Evolutionary conservation across 2,888 invertebrate genomes (phyloP).

Genomic region (Limnephilus lunatus): DNA sequence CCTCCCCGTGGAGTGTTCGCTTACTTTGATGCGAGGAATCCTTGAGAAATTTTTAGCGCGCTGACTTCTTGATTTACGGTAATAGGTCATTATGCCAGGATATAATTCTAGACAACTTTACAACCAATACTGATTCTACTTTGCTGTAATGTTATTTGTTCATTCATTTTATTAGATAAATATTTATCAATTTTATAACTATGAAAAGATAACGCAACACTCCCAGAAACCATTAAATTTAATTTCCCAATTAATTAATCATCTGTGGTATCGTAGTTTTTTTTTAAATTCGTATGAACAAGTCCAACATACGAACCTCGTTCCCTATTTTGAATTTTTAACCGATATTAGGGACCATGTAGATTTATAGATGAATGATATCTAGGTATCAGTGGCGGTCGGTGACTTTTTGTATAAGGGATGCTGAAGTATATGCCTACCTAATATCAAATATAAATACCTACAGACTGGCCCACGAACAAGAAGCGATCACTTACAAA

Average conservation of each 20-base stretch:
- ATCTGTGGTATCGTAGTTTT: not conserved
- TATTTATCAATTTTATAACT: not conserved
- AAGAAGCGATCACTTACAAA: too few species aligned
- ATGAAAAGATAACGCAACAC: not conserved
- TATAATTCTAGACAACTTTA: not conserved
- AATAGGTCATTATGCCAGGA: conserved; percentile 35
- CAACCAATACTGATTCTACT: not conserved
- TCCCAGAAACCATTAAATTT: not conserved
- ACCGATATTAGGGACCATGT: not conserved
- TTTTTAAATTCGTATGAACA: not conserved
- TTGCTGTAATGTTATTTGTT: not conserved
- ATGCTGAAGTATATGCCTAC: too few species aligned
- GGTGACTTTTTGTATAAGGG: too few species aligned
- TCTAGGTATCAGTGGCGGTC: too few species aligned
- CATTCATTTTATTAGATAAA: not conserved
- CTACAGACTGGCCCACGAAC: too few species aligned
- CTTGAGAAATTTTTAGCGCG: not conserved
- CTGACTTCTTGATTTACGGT: conserved; percentile 18
- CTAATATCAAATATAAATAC: too few species aligned
- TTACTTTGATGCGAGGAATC: conserved; percentile 27
- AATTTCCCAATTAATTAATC: not conserved
- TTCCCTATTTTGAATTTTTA: not conserved
- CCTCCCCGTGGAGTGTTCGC: conserved; percentile 37
- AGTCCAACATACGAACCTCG: not conserved
- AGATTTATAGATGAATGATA: not conserved